Conservation (phyloP, 64 coral and sea anemone species). For the Acropora tenuis region DNA sequence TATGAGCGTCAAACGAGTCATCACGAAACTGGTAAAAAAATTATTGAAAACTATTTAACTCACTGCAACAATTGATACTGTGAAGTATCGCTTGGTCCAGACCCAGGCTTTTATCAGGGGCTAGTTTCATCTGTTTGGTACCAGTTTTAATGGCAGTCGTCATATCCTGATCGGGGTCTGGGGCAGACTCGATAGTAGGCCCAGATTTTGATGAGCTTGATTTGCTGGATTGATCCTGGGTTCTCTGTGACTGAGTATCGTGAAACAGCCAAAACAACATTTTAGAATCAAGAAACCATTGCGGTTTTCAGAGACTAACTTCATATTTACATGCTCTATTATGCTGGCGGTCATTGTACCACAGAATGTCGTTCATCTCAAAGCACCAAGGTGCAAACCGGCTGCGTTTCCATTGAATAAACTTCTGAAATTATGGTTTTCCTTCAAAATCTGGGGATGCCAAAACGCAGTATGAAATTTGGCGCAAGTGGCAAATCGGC, state of each 20-base stretch:
- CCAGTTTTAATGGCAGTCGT: constrained; percentile 29
- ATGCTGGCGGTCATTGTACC: too few species aligned
- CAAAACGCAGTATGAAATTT: too few species aligned
- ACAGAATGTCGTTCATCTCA: too few species aligned
- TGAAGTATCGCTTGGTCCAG: constrained; percentile 94
- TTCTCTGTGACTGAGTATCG: constrained; percentile 70
- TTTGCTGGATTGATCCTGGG: constrained; percentile 79
- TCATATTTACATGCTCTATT: too few species aligned
- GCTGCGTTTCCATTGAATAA: too few species aligned
- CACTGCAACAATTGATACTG: constrained; percentile 92
- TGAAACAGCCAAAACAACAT: not conserved
- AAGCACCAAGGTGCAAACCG: too few species aligned
- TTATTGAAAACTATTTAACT: not conserved
- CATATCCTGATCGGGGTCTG: constrained; percentile 67
- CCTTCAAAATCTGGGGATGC: too few species aligned
- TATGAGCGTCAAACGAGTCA: too few species aligned
- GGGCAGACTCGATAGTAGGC: constrained; percentile 52
- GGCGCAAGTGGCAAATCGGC: too few species aligned
- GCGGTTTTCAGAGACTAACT: too few species aligned
- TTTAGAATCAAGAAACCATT: not conserved
- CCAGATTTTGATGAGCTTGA: constrained; percentile 49
- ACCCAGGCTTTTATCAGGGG: constrained; percentile 79
- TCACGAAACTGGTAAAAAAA: not conserved
- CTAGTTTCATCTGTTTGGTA: constrained; percentile 67
- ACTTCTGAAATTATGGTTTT: too few species aligned